A percentile compares a stretch with the other conserved stretches of the same genome.
Evolutionary conservation across 1,140 invertebrate genomes (phyloP).

Genomic region (Drosophila dunni): DNA sequence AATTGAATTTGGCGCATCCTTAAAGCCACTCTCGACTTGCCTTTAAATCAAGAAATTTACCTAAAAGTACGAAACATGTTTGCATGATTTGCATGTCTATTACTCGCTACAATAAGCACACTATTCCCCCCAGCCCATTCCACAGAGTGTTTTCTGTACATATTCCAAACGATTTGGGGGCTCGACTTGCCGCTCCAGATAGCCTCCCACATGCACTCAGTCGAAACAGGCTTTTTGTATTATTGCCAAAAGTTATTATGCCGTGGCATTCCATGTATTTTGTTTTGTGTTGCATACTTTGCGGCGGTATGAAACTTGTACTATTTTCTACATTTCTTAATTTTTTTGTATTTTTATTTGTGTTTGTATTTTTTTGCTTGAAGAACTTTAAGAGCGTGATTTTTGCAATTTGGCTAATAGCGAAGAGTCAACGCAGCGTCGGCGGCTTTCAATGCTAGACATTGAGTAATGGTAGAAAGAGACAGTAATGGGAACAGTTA

Average conservation of each 20-base stretch:
- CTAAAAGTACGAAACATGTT: slow-evolving; percentile 33
- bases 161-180: slow-evolving; percentile 55
- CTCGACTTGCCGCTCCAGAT: not conserved
- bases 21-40: not conserved
- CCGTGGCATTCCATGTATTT: slow-evolving; percentile 51
- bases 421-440: slow-evolving; percentile 54
- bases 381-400: slow-evolving; percentile 58
- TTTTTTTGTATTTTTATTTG: slow-evolving; percentile 11
- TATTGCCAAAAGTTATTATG: slow-evolving; percentile 70
- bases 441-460: slow-evolving; percentile 54
- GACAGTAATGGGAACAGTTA: slow-evolving; percentile 27
- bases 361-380: slow-evolving; percentile 31
- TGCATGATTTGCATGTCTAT: slow-evolving; percentile 61
- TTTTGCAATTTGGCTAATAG: slow-evolving; percentile 69
- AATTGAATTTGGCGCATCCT: slow-evolving; percentile 57
- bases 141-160: slow-evolving; percentile 41
- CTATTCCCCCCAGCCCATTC: not conserved
- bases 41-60: slow-evolving; percentile 32
- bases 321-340: slow-evolving; percentile 10
- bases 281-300: slow-evolving; percentile 59
- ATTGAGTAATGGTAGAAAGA: slow-evolving; percentile 51
- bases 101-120: slow-evolving; percentile 33
- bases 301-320: slow-evolving; percentile 50
- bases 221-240: slow-evolving; percentile 57
- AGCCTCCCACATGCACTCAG: slow-evolving; percentile 25